phyloP scores from a whole-genome alignment of 2,797 vertebrate species.

The Melopsittacus undulatus region DNA sequence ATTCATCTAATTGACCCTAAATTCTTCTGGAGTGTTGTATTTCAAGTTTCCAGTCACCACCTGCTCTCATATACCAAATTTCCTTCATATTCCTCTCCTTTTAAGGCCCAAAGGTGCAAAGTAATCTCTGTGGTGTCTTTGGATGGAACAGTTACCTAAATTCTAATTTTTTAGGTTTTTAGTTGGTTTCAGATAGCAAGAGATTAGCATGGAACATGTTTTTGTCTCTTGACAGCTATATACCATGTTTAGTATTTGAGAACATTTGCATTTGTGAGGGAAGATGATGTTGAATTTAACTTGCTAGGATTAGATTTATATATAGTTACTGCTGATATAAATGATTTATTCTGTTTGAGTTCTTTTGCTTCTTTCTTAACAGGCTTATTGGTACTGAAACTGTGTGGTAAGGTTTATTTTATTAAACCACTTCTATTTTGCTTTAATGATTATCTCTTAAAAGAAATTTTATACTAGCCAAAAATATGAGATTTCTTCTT shows the following conservation, averaged over 20 bases:
- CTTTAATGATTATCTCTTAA: background rate
- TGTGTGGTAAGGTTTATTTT: conserved; percentile 32
- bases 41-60: background rate
- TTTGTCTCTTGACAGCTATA: background rate
- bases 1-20: conserved; percentile 14
- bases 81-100: background rate
- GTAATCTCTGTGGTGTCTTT: background rate
- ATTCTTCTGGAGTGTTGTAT: background rate
- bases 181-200: background rate
- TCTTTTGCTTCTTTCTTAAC: background rate
- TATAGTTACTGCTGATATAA: background rate
- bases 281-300: background rate
- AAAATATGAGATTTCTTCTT: background rate
- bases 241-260: background rate
- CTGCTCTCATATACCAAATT: background rate
- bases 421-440: background rate
- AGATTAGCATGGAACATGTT: background rate
- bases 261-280: background rate
- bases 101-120: background rate
- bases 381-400: conserved; percentile 11
- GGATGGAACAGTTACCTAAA: background rate
- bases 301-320: background rate
- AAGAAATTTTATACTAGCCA: background rate
- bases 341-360: background rate
- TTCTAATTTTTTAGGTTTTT: background rate